phyloP scores from a whole-genome alignment of 1,140 invertebrate species.

The Drosophila nebulosa region DNA sequence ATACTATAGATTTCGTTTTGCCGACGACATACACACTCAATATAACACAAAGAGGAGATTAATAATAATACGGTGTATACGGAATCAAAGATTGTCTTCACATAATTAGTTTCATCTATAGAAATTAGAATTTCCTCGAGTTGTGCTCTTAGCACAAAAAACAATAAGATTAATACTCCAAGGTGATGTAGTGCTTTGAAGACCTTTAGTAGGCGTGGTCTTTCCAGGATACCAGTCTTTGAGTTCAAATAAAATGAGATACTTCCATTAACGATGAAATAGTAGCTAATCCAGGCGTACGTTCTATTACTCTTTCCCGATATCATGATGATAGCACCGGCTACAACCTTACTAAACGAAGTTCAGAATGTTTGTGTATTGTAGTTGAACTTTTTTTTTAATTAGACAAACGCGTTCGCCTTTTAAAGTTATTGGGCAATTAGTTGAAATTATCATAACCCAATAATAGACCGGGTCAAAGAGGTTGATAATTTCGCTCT shows the following conservation, averaged over 20 bases:
- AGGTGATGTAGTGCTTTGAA: background rate
- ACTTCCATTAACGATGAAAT: background rate
- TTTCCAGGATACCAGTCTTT: background rate
- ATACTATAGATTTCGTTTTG: constrained; percentile 18
- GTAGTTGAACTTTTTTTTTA: background rate
- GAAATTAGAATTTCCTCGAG: background rate
- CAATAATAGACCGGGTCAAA: background rate
- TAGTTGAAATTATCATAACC: background rate
- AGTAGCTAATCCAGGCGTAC: background rate
- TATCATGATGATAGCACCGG: background rate
- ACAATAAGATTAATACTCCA: background rate
- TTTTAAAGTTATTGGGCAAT: background rate
- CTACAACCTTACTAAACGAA: background rate
- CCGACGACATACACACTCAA: background rate
- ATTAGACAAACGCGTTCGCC: background rate
- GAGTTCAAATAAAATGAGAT: background rate
- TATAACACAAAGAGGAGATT: background rate
- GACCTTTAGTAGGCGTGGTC: background rate
- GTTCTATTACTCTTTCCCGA: background rate
- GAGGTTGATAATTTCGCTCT: background rate
- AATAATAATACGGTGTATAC: background rate
- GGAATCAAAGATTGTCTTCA: background rate
- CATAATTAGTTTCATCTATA: background rate
- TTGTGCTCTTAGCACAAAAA: background rate
- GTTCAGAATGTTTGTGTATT: background rate